Evolutionary conservation across 2,888 invertebrate species (phyloP).

Genomic region (Chrysopilus asiliformis): DNA sequence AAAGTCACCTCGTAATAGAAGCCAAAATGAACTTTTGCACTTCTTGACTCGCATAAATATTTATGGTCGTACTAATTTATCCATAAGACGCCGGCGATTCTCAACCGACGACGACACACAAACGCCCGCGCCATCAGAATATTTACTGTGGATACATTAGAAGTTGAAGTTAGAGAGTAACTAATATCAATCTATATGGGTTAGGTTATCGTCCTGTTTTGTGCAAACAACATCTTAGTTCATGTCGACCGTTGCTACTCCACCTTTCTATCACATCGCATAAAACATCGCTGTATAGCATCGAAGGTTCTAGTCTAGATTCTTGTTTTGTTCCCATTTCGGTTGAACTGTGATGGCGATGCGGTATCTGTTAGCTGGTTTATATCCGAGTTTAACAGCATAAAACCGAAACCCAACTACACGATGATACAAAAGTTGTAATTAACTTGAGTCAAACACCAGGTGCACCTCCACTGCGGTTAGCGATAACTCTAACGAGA

Average conservation of each 20-base stretch:
- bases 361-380: constrained; percentile 5
- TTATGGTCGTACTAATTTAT: constrained; percentile 9
- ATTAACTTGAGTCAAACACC: constrained; percentile 6
- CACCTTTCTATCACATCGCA: not conserved
- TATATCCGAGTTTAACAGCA: no score
- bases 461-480: constrained; percentile 4
- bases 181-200: no score
- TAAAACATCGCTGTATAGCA: not conserved
- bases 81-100: no score
- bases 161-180: no score
- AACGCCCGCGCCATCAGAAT: no score
- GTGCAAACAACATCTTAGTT: not conserved
- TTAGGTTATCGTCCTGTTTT: no score
- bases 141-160: no score
- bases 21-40: constrained; percentile 10
- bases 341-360: no score
- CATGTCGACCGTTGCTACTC: not conserved
- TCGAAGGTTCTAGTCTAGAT: no score
- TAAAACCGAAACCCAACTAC: constrained; percentile 5
- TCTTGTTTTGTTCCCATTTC: no score
- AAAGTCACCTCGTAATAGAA: constrained; percentile 1
- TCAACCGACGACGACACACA: no score
- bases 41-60: constrained; percentile 10
- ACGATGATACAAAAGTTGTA: constrained; percentile 8
- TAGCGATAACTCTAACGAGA: constrained; percentile 8